phyloP scores from a whole-genome alignment of 2,888 invertebrate genomes.

The Pristionchus maxplancki region DNA sequence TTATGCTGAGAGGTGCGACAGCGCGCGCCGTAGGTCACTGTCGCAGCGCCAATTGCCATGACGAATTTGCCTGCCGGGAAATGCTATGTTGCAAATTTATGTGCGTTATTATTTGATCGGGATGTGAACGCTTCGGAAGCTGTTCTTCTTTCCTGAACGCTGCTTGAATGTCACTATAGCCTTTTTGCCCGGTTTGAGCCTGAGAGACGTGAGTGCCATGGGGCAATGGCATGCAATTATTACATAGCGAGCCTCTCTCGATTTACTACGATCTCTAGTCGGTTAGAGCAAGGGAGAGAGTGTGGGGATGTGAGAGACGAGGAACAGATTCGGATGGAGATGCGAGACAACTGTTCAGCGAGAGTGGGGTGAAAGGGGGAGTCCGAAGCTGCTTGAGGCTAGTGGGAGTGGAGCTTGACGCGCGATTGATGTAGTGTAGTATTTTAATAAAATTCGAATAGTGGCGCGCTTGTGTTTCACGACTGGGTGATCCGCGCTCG shows the following conservation, averaged over 20 bases:
- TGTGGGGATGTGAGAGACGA: neutral
- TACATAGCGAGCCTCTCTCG: neutral
- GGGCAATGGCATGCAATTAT: neutral
- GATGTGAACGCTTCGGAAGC: too few relatives aligned
- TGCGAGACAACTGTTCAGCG: slow-evolving; percentile 1
- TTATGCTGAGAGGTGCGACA: neutral
- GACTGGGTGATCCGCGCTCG: too few relatives aligned
- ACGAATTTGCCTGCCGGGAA: too few relatives aligned
- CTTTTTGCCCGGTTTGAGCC: neutral
- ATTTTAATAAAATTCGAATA: neutral
- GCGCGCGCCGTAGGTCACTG: neutral
- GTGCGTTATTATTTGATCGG: too few relatives aligned
- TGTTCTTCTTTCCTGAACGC: neutral
- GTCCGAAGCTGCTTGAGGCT: neutral
- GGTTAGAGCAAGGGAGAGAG: neutral
- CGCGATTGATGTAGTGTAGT: neutral
- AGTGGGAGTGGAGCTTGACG: neutral
- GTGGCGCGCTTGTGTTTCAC: neutral
- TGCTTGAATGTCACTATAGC: neutral
- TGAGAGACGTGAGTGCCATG: neutral
- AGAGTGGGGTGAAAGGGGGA: neutral
- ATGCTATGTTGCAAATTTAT: too few relatives aligned
- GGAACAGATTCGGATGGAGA: neutral
- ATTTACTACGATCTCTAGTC: neutral
- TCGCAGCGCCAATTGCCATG: too few relatives aligned